phyloP scores from a whole-genome alignment of 2,113 vertebrate species.

The Aspiorhynchus laticeps region DNA sequence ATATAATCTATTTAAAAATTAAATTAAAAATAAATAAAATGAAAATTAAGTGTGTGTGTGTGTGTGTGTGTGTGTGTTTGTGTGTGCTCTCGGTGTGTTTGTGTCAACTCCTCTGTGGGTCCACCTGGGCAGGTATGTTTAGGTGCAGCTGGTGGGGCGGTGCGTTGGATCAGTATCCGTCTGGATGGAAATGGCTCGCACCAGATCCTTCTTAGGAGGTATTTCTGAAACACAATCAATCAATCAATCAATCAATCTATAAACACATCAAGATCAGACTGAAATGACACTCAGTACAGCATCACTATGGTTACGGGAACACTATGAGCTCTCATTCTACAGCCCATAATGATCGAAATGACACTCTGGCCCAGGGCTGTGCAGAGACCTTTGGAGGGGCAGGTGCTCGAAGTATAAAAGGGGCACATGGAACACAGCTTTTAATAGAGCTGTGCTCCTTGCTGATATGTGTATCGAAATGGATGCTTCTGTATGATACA shows the following conservation, averaged over 20 bases:
- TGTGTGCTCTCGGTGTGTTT: no score
- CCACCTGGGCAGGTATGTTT: constrained; percentile 94
- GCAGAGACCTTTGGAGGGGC: no score
- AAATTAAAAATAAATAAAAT: no score
- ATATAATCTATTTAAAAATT: no score
- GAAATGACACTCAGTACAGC: background rate
- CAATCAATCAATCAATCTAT: background rate
- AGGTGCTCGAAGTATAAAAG: no score
- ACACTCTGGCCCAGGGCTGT: background rate
- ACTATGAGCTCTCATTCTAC: background rate
- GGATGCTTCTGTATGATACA: no score
- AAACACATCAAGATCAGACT: background rate
- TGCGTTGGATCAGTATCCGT: constrained; percentile 91
- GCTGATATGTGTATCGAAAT: no score
- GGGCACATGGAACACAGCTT: no score
- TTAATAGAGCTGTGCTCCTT: no score
- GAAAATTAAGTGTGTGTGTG: background rate
- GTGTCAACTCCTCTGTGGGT: constrained; percentile 93
- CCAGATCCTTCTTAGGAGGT: constrained; percentile 92
- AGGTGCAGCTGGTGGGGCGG: constrained; percentile 80
- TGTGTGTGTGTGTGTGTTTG: no score
- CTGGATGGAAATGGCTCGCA: constrained; percentile 91
- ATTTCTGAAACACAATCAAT: constrained; percentile 86
- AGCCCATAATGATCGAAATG: background rate
- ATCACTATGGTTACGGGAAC: background rate